Base-by-base conservation (phyloP, 2,797 vertebrate species). In the Hafferia zeledoni region DNA sequence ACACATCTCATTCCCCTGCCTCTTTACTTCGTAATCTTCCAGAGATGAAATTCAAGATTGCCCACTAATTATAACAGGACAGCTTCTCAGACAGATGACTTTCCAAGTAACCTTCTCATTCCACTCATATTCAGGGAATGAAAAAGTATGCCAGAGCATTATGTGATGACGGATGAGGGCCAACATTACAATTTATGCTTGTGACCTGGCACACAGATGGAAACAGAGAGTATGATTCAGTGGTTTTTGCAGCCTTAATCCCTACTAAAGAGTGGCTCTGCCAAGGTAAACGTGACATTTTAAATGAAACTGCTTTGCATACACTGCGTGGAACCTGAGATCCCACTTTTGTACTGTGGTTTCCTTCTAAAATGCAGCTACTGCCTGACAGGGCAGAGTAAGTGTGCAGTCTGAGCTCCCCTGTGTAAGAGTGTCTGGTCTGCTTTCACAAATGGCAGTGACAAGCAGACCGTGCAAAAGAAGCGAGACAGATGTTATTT, bases 241-340 rank as follows among this genome's bases (percentile, higher is more conserved):
- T 95, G 92, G 65, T 74, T 94, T 94, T 86, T 94, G 63, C 83
- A 91, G 69, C 83, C 79, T 93, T 97, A 95, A 97, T 96, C 94
- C 95, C 88, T 96, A 87, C 94, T 86, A 72, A 89, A 94, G 75
- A 37, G 81, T 77, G 59, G 68, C 79, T 90, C 95, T 97, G 94
- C 96, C 95, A 98, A 98, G 90, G 96, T 94, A 97, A 97, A 96
- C 70, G 85, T 94, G 95, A 94, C 94, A 93, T 97, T 97, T 97
- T 92, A 96, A 83, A 92, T 56, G 61, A 93, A 96, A 94, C 93
- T 94, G 52, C 91, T 96, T 86, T 94, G 93, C 87, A 90, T 93
- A 95, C 74, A 70, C 90, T 93, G 87, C 83, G 64, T 77, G 95
- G 93, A 96, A 97, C 89, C 94, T 72, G 95, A 96, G 96, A 91